These are phyloP conservation scores for Xiphydria camelus DNA, from an alignment of 2,888 invertebrate species.

Conservation along the genomic window DNA sequence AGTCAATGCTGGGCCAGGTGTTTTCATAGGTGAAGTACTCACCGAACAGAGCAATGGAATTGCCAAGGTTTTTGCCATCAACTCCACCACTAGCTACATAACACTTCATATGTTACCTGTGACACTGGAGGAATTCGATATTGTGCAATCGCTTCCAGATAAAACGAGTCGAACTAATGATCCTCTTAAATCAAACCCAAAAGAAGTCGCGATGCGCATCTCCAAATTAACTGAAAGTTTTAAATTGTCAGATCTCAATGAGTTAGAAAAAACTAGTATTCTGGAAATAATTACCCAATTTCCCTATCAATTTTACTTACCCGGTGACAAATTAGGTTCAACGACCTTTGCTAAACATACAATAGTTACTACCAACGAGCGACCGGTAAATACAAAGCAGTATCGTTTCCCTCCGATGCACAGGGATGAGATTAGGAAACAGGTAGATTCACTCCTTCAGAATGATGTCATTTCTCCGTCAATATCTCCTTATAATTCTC, in stretches of 20 bases:
- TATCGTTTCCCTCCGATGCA: slow-evolving; percentile 17
- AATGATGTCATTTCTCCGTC: slow-evolving; percentile 15
- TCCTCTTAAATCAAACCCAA: no score
- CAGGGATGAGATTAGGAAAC: slow-evolving; percentile 16
- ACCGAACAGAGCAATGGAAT: slow-evolving; percentile 4
- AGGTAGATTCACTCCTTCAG: slow-evolving; percentile 9
- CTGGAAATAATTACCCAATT: not conserved
- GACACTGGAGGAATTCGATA: slow-evolving; percentile 12
- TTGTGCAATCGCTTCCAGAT: no score
- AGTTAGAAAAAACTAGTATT: slow-evolving; percentile 5
- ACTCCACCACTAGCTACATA: slow-evolving; percentile 1
- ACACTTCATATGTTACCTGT: slow-evolving; percentile 6
- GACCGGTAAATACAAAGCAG: slow-evolving; percentile 8
- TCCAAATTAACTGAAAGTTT: no score
- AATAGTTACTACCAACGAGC: slow-evolving; percentile 10
- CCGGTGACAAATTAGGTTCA: slow-evolving; percentile 13
- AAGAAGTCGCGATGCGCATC: no score
- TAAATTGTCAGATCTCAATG: no score
- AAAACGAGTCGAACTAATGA: no score
- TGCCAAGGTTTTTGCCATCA: slow-evolving; percentile 12
- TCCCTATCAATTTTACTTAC: slow-evolving; percentile 10
- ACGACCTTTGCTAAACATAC: slow-evolving; percentile 8
- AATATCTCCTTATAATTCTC: slow-evolving; percentile 21
- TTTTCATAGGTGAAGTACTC: slow-evolving; percentile 7
- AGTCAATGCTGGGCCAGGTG: slow-evolving; percentile 7